Evolutionary conservation across 2,888 invertebrate genomes (phyloP), one percentile per base, ranked within the genome.

Genomic region (Cantharis lateralis): DNA sequence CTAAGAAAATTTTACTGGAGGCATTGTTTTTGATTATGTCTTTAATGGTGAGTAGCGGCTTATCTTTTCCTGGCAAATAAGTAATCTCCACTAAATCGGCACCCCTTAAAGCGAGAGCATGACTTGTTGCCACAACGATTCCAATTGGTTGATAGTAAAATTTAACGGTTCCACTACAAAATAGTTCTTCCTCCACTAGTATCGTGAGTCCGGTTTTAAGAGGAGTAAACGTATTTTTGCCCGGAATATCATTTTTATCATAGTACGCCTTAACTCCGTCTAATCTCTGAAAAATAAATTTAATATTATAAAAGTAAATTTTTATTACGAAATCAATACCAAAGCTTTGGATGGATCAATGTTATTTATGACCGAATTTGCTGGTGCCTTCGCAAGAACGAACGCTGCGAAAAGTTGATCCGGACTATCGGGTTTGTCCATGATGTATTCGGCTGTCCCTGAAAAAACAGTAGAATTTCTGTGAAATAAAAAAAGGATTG

Each of bases 131-230:
- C 0, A 93, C 91, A 10, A 96, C 89, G 0, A 95, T 83, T 0
- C 93, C 96, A 1, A 95, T 83, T 0, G 95, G 92, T 82, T 95
- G 95, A 0, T 94, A 93, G 78, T 92, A 90, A 84, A 90, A 94
- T 10, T 87, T 84, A 0, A 93, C 88, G 16, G 87, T 83, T 28
- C 89, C 90, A 78, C 88, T 88, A 62, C 88, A 89, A 70, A 90
- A 87, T 13, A 90, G 82, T 84, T 89, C 88, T 83, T 90, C 90
- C 0, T 86, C 84, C 15, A 11, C 11, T 10, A 2, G 2, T 28
- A 28, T 3, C 11, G 10, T 3, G 0, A 28, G 2, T 11, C 15
- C 80, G 82, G 3, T 11, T 28, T 84, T 96, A 92, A n/a, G 96
- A 88, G 5, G 93, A 13, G 20, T 64, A 2, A 64, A 64, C 0